Base-by-base conservation (phyloP, 2,888 invertebrate species). In the Heliconius ismenius region DNA sequence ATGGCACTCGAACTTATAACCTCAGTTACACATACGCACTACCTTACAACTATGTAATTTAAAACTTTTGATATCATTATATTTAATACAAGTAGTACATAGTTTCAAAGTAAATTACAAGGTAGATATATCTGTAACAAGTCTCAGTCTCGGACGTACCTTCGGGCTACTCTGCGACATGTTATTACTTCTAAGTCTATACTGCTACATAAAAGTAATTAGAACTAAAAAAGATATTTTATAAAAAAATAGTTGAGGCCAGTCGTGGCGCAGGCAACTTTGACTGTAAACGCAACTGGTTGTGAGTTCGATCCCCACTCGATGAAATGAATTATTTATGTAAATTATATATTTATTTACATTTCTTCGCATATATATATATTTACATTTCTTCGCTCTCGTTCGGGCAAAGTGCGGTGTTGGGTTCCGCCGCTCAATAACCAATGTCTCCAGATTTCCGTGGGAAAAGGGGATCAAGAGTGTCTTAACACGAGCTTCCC, bases 101-200 rank as follows among this genome's bases (percentile, higher is more conserved):
- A n/a, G 21, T 58, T n/a, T 67, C 24, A 67, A 67, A 67, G 15
- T 67, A 67, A 67, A 67, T 67, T 24, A 67, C 39, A 43, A 43
- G 43, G 67, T 67, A 26, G 43, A 24, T 67, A 65, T 65, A 39
- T 43, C 24, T 39, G 67, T 67, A 67, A 67, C 24, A 67, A 43
- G 67, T 26, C 39, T 43, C 67, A 67, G 67, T 67, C 67, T 43
- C 43, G 24, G 39, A 43, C 67, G 24, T 39, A 39, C 24, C 67
- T 43, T 67, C 39, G 39, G 67, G 67, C 67, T 67, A 43, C 36
- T 67, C n/a, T 24, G 28, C 39, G 67, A 43, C 67, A 67, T 67
- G 65, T 67, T 67, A 67, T 67, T 43, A 43, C 43, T 18, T 43
- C 43, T 6, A 49, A n/a, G 21, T 58, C n/a, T 67, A 67, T 67